Conservation (phyloP, 1,140 invertebrate genomes). For the Drosophila prosaltans region DNA sequence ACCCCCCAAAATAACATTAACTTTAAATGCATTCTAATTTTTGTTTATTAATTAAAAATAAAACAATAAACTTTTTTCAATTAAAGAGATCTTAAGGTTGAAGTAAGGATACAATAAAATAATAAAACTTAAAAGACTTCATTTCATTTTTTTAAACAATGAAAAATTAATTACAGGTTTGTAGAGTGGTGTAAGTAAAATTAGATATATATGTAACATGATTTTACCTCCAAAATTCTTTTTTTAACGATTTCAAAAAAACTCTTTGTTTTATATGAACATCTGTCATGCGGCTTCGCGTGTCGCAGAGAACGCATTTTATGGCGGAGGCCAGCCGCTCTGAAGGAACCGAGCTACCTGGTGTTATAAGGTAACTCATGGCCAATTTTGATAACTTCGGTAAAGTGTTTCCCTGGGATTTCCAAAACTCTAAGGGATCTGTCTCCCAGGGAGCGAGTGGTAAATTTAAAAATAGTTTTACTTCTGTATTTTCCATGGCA, state of each 20-base stretch:
- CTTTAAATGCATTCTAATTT: constrained; percentile 6
- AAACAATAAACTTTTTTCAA: background rate
- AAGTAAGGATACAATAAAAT: constrained; percentile 11
- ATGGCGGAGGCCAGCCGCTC: constrained; percentile 22
- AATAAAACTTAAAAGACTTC: constrained; percentile 13
- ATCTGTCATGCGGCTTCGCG: constrained; percentile 13
- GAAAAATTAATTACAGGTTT: constrained; percentile 3
- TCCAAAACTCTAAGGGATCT: constrained; percentile 27
- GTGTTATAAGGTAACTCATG: constrained; percentile 24
- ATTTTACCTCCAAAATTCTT: constrained; percentile 17
- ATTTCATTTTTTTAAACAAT: constrained; percentile 12
- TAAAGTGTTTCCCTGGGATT: constrained; percentile 18
- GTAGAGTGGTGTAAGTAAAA: constrained; percentile 9
- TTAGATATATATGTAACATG: constrained; percentile 6
- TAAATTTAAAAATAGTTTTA: background rate
- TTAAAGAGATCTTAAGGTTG: constrained; percentile 7
- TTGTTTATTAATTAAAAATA: background rate
- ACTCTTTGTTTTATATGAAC: constrained; percentile 13
- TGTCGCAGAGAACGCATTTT: constrained; percentile 11
- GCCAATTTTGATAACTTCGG: constrained; percentile 22
- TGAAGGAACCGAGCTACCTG: constrained; percentile 26
- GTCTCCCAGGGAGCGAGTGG: constrained; percentile 20
- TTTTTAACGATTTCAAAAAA: constrained; percentile 10
- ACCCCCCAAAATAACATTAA: constrained; percentile 11
- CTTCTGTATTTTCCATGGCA: background rate